Evolutionary conservation across 64 coral and sea anemone species (phyloP), one percentile per base, ranked within the genome.

Genomic region (Orbicella faveolata): DNA sequence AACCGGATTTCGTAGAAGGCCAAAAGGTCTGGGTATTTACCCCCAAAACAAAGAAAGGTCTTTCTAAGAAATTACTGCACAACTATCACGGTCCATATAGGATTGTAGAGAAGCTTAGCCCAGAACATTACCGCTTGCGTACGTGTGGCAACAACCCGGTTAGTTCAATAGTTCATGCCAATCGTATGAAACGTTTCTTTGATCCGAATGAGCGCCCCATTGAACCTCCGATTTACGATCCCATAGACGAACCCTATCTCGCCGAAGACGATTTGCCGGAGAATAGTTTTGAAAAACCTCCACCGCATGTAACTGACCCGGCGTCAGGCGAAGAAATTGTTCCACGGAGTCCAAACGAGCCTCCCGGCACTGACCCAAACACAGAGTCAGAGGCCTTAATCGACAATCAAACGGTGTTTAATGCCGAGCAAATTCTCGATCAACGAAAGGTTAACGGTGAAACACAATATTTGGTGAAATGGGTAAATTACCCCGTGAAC

Each of bases 21-120:
- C 66, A 83, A 12, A 23, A 57, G 1, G 92, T 93, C 36, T 93
- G 77, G 86, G 85, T 88, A 20, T 93, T 73, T 39, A 89, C 78
- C 1, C 92, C 92, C n/a, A 78, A 88, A 41, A 36, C 37, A 6
- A 36, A 59, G 1, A 78, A 63, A 61, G 86, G 92, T 4, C 35
- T 93, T 9, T 88, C 77, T 59, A 74, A 79, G 55, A 94, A 89
- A 68, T 30, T 94, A 17, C 19, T 41, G 16, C 36, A 74, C 16
- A 87, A 86, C 3, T 92, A 75, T 73, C 76, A 87, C 14, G 83
- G 90, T 51, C 90, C 90, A 4, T 92, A 62, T 52, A 19, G 75
- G 1, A 79, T 25, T 53, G 52, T 53, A 53, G 52, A 53, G 10
- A 4, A 10, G 4, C 52, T 53, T 6, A 53, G 52, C 52, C 87